Base-by-base conservation (phyloP, 2,888 invertebrate species). In the Luperina nickerlii region DNA sequence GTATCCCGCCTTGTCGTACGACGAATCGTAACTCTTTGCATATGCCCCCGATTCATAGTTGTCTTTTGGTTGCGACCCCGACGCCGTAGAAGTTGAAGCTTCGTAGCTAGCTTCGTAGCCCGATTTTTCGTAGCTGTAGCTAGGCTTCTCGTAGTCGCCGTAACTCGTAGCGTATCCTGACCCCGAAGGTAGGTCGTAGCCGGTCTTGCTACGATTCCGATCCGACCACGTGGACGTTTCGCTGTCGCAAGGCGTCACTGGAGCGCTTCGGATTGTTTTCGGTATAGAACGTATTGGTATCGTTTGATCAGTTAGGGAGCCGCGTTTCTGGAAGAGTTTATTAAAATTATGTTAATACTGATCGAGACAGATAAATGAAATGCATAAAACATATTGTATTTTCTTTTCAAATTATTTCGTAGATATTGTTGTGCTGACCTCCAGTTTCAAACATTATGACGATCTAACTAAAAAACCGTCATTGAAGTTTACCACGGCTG, bases 201-300 rank as follows among this genome's bases (percentile, higher is more conserved):
- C 90, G 85, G 92, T 91, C 78, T 93, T 93, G 82, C 93, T 92
- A 90, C 94, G 92, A 54, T 91, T 89, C 81, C 92, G 90, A 68
- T 94, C 94, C 2, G 95, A 94, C 96, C 96, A 96, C 6, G 94
- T 94, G 4, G 95, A 93, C 73, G 93, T 92, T 84, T 95, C 96
- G 88, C 94, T 95, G 81, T 96, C 96, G 90, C 96, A 95, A n/a
- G 96, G 96, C 20, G 96, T 96, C 7, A 96, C 96, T 27, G 96
- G 96, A 7, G 96, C 96, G 86, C 96, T 96, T 82, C 94, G 94
- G 68, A 90, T 92, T 57, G 94, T 92, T 92, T 95, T 95, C n/a
- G 95, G 95, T 91, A 92, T 91, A 88, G 94, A 92, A 79, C 92
- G 91, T 86, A 87, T 81, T 65, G 91, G 92, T 78, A 90, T 91